Percentiles rank a stretch among this genome's conserved stretches.
These are phyloP conservation scores for Ariolimax columbianus DNA, from an alignment of 2,888 invertebrate species.

Conservation along the genomic window DNA sequence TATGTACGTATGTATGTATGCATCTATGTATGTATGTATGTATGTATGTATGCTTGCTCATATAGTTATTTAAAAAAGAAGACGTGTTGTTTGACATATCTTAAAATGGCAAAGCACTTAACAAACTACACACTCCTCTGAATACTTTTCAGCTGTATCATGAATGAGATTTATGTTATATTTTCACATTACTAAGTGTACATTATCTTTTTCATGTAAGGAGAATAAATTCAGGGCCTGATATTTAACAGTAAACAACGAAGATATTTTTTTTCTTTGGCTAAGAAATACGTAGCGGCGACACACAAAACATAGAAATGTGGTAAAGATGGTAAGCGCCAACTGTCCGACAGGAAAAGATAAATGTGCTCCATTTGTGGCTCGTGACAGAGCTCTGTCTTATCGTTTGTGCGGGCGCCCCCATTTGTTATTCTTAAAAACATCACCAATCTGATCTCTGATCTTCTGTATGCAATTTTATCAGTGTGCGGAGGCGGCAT, in stretches of 20 bases:
- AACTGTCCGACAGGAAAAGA: neutral
- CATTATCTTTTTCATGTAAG: too few species aligned
- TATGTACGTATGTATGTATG: neutral
- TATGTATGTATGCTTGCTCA: neutral
- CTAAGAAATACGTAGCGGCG: too few species aligned
- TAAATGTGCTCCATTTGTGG: neutral
- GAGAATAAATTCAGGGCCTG: too few species aligned
- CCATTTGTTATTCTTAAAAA: neutral
- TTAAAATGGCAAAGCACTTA: too few species aligned
- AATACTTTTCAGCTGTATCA: too few species aligned
- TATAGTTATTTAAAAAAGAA: neutral
- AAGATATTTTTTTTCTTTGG: too few species aligned
- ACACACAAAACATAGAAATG: too few species aligned
- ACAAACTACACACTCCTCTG: too few species aligned
- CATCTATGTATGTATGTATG: neutral
- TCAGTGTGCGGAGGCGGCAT: conserved; percentile 17
- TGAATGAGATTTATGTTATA: too few species aligned
- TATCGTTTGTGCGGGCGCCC: neutral
- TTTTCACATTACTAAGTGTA: too few species aligned
- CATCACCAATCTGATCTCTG: neutral
- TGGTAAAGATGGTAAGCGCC: neutral
- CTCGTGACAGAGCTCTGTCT: neutral
- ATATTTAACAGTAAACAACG: too few species aligned
- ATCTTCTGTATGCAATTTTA: conserved; percentile 1
- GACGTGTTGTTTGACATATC: too few species aligned